Evolutionary conservation across 2,888 invertebrate species (phyloP), one percentile per base, ranked within the genome.

Genomic region (Germaria angustata): DNA sequence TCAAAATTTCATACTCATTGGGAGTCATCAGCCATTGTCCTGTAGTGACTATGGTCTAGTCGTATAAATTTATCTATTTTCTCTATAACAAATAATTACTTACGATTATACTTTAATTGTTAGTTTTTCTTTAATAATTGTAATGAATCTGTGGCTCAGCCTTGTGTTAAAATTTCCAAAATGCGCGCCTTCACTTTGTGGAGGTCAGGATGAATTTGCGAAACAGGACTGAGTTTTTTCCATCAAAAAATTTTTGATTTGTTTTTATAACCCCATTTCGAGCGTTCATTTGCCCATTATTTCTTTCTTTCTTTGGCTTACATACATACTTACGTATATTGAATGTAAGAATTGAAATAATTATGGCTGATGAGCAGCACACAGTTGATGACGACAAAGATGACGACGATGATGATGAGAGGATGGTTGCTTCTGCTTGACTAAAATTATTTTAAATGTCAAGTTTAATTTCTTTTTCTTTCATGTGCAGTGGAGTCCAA

Each of bases 201-300:
- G 72, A 51, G 72, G 36, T 51, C 28, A 5, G 28, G 32, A 61
- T 51, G 51, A 39, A 34, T 20, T 11, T 49, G 17, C 34, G 17
- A 15, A 0, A 9, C 6, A 65, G n/a, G 8, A 22, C 6, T 41
- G 4, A 20, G 61, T 39, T 72, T 72, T 41, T 72, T 32, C 9
- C 39, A 17, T 69, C n/a, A n/a, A n/a, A n/a, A 20, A 44, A 68
- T 53, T 34, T 39, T 55, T 57, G 41, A 69, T 32, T 44, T 69
- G 69, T 69, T 69, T 55, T 69, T 69, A 32, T 69, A 57, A 57
- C 69, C 69, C 41, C 69, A 55, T 69, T 69, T 69, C 11, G n/a
- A 9, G 17, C 66, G 39, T 68, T 39, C 15, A 39, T 68, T 53
- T 39, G 15, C 24, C 51, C 39, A n/a, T 68, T 28, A 5, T 28